Conservation (phyloP, 2,888 invertebrate species). For the Drosophila siamana region DNA sequence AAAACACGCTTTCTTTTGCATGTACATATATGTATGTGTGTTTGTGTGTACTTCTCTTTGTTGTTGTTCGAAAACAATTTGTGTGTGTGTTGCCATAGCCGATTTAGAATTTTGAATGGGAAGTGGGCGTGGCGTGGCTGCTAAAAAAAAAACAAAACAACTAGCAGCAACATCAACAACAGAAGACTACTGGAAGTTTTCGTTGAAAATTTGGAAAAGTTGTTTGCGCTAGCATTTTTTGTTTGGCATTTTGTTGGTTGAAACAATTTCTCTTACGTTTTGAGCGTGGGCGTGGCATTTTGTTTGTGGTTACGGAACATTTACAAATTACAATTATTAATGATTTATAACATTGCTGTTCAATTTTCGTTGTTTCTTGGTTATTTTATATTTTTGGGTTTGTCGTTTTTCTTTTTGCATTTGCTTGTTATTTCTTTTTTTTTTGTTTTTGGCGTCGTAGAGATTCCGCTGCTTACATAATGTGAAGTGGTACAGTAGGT, state of each 20-base stretch:
- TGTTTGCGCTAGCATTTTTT: conserved; percentile 38
- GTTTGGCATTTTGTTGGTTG: conserved; percentile 37
- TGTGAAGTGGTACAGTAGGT: conserved; percentile 79
- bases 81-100: conserved; percentile 1
- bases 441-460: conserved; percentile 62
- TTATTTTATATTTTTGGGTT: conserved; percentile 43
- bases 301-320: conserved; percentile 66
- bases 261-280: conserved; percentile 69
- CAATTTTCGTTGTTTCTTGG: conserved; percentile 55
- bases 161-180: conserved; percentile 13
- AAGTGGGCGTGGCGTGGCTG: conserved; percentile 49
- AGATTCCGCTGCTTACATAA: conserved; percentile 73
- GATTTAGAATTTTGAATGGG: conserved; percentile 26
- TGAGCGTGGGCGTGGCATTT: conserved; percentile 60
- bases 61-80: conserved; percentile 25
- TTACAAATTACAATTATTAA: conserved; percentile 58
- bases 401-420: conserved; percentile 41
- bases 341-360: conserved; percentile 78
- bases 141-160: conserved; percentile 28
- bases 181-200: conserved; percentile 16
- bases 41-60: conserved; percentile 22
- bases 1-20: conserved; percentile 2
- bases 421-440: conserved; percentile 37
- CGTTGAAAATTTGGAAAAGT: conserved; percentile 34
- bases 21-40: conserved; percentile 4